Percentiles rank a stretch among this genome's conserved stretches.
phyloP scores from a whole-genome alignment of 2,797 vertebrate genomes.

The Gymnoscopelus braueri region DNA sequence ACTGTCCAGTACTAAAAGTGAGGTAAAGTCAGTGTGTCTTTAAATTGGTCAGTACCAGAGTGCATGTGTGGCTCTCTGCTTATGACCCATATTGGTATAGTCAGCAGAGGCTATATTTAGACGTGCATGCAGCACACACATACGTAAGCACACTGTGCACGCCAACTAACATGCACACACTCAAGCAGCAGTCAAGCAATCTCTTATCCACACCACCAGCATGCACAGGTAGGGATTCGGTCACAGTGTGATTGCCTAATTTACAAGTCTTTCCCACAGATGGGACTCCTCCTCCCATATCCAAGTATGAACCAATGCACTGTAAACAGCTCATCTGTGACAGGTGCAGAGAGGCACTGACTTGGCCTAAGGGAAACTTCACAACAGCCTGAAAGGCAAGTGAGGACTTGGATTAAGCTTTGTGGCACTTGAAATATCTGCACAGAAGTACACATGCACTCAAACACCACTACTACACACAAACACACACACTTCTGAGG shows the following conservation, averaged over 20 bases:
- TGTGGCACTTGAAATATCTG: not conserved
- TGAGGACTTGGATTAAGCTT: slow-evolving; percentile 10
- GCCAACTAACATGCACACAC: not conserved
- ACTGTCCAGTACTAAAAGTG: too few relatives aligned
- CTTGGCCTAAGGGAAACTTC: slow-evolving; percentile 3
- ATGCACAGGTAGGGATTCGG: too few relatives aligned
- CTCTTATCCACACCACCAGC: too few relatives aligned
- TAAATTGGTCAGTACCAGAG: not conserved
- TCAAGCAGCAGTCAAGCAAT: too few relatives aligned
- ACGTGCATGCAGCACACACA: not conserved
- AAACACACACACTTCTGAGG: not conserved
- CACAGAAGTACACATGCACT: slow-evolving; percentile 10
- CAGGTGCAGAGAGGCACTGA: not conserved
- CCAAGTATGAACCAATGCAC: not conserved
- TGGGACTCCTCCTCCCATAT: too few relatives aligned
- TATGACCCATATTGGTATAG: not conserved
- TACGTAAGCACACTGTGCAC: not conserved
- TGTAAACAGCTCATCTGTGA: too few relatives aligned
- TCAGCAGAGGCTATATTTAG: slow-evolving; percentile 4
- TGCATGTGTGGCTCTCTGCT: not conserved
- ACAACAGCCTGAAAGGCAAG: slow-evolving; percentile 16
- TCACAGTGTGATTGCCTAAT: too few relatives aligned
- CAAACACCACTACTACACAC: not conserved
- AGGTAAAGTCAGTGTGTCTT: not conserved
- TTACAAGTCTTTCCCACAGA: too few relatives aligned